Evolutionary conservation across 2,113 vertebrate species (phyloP).

Genomic region (Bufo bufo): DNA sequence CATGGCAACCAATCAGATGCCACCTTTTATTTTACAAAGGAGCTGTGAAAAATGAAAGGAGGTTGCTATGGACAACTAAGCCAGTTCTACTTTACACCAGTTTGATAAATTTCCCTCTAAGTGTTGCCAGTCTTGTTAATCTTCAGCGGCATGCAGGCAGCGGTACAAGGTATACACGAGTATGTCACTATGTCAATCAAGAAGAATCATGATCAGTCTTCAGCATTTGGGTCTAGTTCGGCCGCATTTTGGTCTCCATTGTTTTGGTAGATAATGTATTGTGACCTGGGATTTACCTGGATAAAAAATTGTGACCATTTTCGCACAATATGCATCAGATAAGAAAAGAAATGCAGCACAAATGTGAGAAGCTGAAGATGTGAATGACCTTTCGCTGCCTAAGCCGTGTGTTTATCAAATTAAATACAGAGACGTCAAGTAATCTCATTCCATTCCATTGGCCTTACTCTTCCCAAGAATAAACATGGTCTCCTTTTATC

Average conservation of each 20-base stretch:
- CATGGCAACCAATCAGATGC: too few species aligned
- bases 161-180: not conserved
- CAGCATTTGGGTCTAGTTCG: too few species aligned
- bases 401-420: not conserved
- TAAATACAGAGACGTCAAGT: not conserved
- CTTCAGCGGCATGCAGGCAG: not conserved
- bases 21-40: too few species aligned
- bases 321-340: not conserved
- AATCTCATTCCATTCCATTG: not conserved
- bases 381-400: slow-evolving; percentile 1
- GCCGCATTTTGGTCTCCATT: not conserved
- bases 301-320: not conserved
- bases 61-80: too few species aligned
- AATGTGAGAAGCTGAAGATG: not conserved
- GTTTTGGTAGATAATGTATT: not conserved
- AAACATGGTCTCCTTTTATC: not conserved
- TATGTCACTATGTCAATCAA: not conserved
- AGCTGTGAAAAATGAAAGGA: too few species aligned
- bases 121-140: not conserved
- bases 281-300: not conserved
- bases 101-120: too few species aligned
- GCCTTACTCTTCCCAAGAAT: not conserved
- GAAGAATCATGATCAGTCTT: not conserved
- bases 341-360: not conserved
- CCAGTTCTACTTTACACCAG: too few species aligned